Percentiles rank a stretch among this genome's conserved stretches.
phyloP scores from a whole-genome alignment of 2,888 invertebrate genomes.

The Villa cingulata region DNA sequence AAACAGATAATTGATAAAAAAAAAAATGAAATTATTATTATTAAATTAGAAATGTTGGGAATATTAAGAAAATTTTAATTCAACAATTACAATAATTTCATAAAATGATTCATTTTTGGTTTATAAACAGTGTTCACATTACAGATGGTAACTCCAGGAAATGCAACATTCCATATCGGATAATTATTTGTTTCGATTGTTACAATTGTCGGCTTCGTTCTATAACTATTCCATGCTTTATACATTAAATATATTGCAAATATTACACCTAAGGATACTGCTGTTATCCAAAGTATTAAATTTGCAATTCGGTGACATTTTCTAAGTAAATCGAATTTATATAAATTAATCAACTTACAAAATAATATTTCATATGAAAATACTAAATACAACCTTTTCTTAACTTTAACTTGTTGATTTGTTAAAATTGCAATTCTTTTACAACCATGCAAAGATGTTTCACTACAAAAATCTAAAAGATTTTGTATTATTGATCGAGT shows the following conservation, averaged over 20 bases:
- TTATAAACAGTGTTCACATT: slow-evolving; percentile 45
- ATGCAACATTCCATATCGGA: slow-evolving; percentile 51
- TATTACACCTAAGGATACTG: slow-evolving; percentile 15
- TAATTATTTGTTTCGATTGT: slow-evolving; percentile 45
- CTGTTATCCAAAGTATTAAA: slow-evolving; percentile 15
- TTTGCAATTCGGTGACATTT: background rate
- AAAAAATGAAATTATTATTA: background rate
- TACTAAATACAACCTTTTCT: no score
- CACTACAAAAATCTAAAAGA: background rate
- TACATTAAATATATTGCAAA: slow-evolving; percentile 20
- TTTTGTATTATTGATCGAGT: background rate
- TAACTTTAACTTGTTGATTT: no score
- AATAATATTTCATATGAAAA: no score
- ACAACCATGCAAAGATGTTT: background rate
- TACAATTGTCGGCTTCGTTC: slow-evolving; percentile 22
- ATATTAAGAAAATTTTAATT: slow-evolving; percentile 15
- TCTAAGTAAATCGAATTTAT: no score
- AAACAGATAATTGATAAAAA: background rate
- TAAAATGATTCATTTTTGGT: slow-evolving; percentile 35
- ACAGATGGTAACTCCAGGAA: slow-evolving; percentile 52
- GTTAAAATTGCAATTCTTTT: background rate
- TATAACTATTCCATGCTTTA: slow-evolving; percentile 20
- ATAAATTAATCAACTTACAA: no score
- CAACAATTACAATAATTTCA: slow-evolving; percentile 43
- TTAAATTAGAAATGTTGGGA: background rate